Evolutionary conservation across 2,888 invertebrate genomes (phyloP).

Genomic region (Steromphala cineraria): DNA sequence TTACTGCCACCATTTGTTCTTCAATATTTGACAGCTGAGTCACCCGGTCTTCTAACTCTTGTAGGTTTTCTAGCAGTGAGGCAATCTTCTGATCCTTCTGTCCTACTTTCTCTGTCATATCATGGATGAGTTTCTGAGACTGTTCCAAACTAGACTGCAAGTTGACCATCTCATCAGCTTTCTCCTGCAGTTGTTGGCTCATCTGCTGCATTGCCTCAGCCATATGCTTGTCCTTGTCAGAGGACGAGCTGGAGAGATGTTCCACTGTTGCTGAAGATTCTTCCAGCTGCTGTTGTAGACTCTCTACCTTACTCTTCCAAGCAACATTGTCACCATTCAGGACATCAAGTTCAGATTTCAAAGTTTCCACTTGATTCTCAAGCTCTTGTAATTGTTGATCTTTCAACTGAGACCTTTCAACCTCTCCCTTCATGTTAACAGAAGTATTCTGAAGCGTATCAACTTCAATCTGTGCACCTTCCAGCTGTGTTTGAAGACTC

Average conservation of each 20-base stretch:
- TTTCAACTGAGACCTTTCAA: neutral
- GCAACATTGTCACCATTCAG: neutral
- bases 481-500: neutral
- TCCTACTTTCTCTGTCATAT: constrained; percentile 28
- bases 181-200: constrained; percentile 8
- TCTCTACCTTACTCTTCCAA: neutral
- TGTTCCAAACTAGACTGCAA: constrained; percentile 18
- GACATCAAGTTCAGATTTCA: neutral
- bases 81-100: constrained; percentile 60
- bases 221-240: constrained; percentile 28
- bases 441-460: neutral
- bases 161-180: constrained; percentile 27
- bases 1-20: constrained; percentile 26
- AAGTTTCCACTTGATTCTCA: neutral
- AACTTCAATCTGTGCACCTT: neutral
- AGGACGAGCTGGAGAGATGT: constrained; percentile 12
- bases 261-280: constrained; percentile 4
- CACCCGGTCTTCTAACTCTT: constrained; percentile 63
- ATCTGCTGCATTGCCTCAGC: constrained; percentile 29
- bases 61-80: constrained; percentile 61
- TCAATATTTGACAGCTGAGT: constrained; percentile 43
- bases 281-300: constrained; percentile 18
- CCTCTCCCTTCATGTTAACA: neutral
- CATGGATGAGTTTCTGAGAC: constrained; percentile 12
- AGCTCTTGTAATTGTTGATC: neutral